phyloP scores from a whole-genome alignment of 2,797 vertebrate species.

The Parauchenoglanis punctatus region DNA sequence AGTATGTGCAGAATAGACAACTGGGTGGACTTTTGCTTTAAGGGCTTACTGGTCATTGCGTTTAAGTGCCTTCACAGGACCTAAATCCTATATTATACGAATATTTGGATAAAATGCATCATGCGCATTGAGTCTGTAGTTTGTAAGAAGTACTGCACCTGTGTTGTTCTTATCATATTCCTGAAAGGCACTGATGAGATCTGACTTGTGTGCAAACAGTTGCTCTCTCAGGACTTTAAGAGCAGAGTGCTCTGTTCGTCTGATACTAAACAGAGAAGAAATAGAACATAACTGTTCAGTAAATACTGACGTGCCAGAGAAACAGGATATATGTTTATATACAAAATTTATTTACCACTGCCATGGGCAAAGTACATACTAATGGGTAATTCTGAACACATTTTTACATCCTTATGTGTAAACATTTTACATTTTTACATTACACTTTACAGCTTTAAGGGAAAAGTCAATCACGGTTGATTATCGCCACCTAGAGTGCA shows the following conservation, averaged over 20 bases:
- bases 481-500: constrained; percentile 13
- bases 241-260: constrained; percentile 88
- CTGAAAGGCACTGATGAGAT: constrained; percentile 84
- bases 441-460: not conserved
- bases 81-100: not conserved
- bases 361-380: not conserved
- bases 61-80: not conserved
- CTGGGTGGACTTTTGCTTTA: not conserved
- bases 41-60: no score
- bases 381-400: not conserved
- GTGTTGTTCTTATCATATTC: constrained; percentile 74
- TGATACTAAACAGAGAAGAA: constrained; percentile 74
- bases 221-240: constrained; percentile 87
- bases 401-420: not conserved
- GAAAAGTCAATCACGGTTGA: not conserved
- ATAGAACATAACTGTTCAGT: not conserved
- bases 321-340: not conserved
- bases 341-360: not conserved
- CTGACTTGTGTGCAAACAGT: constrained; percentile 89
- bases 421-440: not conserved
- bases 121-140: not conserved
- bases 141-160: constrained; percentile 63
- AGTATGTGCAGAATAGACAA: not conserved
- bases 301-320: not conserved
- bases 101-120: not conserved